phyloP scores from a whole-genome alignment of 1,140 invertebrate species.

The Harlomillsia oculata region DNA sequence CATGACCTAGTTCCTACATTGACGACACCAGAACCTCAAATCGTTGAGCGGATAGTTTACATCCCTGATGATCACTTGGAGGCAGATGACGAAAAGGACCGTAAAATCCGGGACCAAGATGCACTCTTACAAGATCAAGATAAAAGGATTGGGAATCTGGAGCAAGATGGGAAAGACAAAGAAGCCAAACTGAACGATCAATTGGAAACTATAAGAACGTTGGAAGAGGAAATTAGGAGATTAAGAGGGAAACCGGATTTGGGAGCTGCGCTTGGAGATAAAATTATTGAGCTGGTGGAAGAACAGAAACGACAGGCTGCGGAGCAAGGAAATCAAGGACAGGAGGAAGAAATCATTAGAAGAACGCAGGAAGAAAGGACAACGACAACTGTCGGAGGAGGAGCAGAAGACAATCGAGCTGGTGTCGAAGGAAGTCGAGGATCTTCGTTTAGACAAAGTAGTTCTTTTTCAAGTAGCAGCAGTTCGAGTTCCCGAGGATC shows the following conservation, averaged over 20 bases:
- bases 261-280: neutral
- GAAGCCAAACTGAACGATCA: constrained; percentile 1
- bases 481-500: neutral
- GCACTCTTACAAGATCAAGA: neutral
- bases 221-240: constrained; percentile 1
- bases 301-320: neutral
- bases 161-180: too few species aligned
- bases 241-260: neutral
- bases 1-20: too few species aligned
- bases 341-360: neutral
- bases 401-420: neutral
- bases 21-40: neutral
- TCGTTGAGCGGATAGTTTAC: neutral
- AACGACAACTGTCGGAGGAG: neutral
- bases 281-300: constrained; percentile 1
- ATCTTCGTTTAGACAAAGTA: neutral
- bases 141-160: too few species aligned
- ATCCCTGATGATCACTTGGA: constrained; percentile 6
- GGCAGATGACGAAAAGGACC: neutral
- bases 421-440: neutral
- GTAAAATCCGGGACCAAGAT: neutral
- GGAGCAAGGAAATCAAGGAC: neutral
- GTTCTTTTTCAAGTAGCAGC: neutral
- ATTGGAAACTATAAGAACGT: neutral
- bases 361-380: neutral